phyloP scores from a whole-genome alignment of 2,888 invertebrate species.

The Scaeva pyrastri region DNA sequence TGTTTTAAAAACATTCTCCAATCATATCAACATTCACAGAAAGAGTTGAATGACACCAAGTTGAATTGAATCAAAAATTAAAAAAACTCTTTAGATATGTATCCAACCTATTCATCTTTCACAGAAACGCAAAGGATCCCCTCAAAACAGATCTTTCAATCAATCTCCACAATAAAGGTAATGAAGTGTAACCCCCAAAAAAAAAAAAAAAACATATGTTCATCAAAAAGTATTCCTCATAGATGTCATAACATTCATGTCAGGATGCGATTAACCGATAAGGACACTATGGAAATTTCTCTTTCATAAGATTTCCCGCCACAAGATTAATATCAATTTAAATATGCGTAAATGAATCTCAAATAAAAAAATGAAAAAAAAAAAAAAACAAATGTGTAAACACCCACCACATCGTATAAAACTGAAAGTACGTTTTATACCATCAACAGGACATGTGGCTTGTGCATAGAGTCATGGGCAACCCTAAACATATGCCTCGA shows the following conservation, averaged over 20 bases:
- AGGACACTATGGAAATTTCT: slow-evolving; percentile 45
- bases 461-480: slow-evolving; percentile 17
- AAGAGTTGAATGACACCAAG: too few relatives aligned
- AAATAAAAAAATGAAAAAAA: slow-evolving; percentile 1
- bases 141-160: not conserved
- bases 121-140: not conserved
- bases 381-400: slow-evolving; percentile 45
- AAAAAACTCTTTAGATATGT: too few relatives aligned
- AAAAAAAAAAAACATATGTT: slow-evolving; percentile 61
- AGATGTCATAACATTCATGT: slow-evolving; percentile 59
- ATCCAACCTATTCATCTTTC: not conserved
- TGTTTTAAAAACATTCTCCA: too few relatives aligned
- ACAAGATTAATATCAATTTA: slow-evolving; percentile 72
- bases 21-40: too few relatives aligned
- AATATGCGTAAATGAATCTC: slow-evolving; percentile 71
- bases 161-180: not conserved
- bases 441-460: slow-evolving; percentile 62
- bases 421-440: slow-evolving; percentile 57
- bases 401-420: slow-evolving; percentile 62
- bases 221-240: slow-evolving; percentile 17
- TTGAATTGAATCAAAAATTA: too few relatives aligned
- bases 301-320: slow-evolving; percentile 54
- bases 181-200: slow-evolving; percentile 25
- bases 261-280: slow-evolving; percentile 70
- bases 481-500: slow-evolving; percentile 61